phyloP scores from a whole-genome alignment of 2,113 vertebrate genomes.

The Centropus bengalensis region DNA sequence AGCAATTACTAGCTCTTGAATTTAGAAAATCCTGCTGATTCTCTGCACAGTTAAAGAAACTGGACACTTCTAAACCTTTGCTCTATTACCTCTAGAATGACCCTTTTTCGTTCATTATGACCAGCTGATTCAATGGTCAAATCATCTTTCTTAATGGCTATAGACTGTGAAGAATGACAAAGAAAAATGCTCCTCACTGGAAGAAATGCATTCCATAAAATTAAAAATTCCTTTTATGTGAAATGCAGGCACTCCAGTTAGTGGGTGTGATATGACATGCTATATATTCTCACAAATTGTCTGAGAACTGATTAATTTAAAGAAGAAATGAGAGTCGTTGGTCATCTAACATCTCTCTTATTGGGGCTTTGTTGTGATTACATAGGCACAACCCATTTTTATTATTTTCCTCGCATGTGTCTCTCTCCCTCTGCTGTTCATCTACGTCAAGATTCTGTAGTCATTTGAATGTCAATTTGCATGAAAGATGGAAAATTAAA shows the following conservation, averaged over 20 bases:
- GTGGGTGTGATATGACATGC: not conserved
- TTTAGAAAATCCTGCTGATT: conserved; percentile 10
- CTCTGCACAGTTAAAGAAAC: not conserved
- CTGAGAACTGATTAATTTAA: not conserved
- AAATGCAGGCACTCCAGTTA: not conserved
- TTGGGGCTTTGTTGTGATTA: not conserved
- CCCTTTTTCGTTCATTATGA: not conserved
- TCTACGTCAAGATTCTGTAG: not conserved
- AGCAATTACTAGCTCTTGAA: not conserved
- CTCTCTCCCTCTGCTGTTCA: not conserved
- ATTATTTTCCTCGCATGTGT: not conserved
- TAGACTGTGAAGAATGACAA: not conserved
- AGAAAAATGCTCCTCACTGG: not conserved
- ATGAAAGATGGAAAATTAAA: not conserved
- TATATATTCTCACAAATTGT: not conserved
- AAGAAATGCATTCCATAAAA: not conserved
- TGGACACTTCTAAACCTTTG: not conserved
- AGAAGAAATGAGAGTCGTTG: not conserved
- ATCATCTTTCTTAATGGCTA: not conserved
- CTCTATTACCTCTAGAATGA: not conserved
- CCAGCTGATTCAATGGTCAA: not conserved
- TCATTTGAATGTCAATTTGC: not conserved
- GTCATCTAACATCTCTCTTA: not conserved
- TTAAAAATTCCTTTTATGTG: not conserved
- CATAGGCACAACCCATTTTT: not conserved